Evolutionary conservation across 2,797 vertebrate genomes (phyloP), one percentile per base, ranked within the genome.

Genomic region (Paratrypauchen microcephalus): DNA sequence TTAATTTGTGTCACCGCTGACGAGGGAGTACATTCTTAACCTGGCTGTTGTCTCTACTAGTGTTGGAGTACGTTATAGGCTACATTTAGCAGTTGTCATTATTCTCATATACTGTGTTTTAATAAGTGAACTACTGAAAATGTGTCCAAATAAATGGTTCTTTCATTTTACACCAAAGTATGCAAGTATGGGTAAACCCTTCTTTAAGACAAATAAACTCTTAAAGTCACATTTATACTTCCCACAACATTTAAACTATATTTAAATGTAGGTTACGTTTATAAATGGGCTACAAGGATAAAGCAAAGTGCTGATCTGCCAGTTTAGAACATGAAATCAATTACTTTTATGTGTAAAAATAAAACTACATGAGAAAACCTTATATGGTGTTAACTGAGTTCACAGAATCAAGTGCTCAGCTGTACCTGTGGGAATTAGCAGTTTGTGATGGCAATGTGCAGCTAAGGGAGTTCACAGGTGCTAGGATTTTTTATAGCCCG

Each of bases 301-400:
- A 86, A 68, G 76, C 69, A 73, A 73, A 69, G 65, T 73, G 77
- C 74, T 74, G 73, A 54, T 21, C 62, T 39, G 58, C 76, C 68
- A 76, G 75, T 87, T 77, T 84, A 72, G 79, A 85, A 86, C 85
- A 86, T 72, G 80, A 88, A 90, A 90, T 93, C 87, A 92, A 91
- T 92, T 92, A 92, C 77, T 83, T 82, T 81, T 80, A 73, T 76
- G 79, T 83, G 87, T 93, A 94, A 92, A 93, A 93, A 93, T 93
- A 93, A 90, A 88, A 78, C 79, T 56, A 68, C 77, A 79, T 66
- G 73, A 84, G 81, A 77, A 81, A 86, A 85, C 86, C 79, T 89
- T 82, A 70, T 65, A 64, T 80, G 89, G 92, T 91, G 93, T 91
- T 94, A 94, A 94, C 93, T 94, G 93, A 91, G 92, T 94, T 94